Base-by-base conservation (phyloP, 2,888 invertebrate genomes). In the Aspidapion aeneum region DNA sequence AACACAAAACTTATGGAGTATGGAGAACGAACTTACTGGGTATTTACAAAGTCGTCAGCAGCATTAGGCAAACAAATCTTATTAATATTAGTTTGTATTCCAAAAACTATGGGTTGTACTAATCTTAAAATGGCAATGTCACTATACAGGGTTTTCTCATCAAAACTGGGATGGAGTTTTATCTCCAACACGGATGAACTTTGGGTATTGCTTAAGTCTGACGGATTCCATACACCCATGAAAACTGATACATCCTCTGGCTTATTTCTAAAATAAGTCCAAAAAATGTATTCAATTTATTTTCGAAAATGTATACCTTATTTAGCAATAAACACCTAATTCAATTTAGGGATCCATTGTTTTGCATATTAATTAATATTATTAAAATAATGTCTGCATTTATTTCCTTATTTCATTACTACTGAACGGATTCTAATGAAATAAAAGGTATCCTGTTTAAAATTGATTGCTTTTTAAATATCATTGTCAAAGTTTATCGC, bases 41-140 rank as follows among this genome's bases (percentile, higher is more conserved):
- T 18, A 9, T 19, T 19, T 9, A 52, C n/a, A 19, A 52, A 52
- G 5, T 9, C 52, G 17, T 82, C 55, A 77, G 66, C 71, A 0
- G 83, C 77, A n/a, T n/a, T n/a, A 16, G 87, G 86, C 59, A 89
- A 77, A 72, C 90, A 90, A 7, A 85, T 84, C 21, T 86, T 85
- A 66, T 85, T 72, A 17, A 90, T 84, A 0, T 86, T 86, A 1
- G 82, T 76, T 1, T 81, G 82, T 5, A 84, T 78, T 17, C 72
- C 69, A 0, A 85, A 83, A 0, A 84, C 83, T 18, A 89, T 85
- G 0, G 86, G 74, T 0, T 82, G 73, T 69, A 84, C 80, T n/a
- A 96, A 78, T 63, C 87, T 84, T 21, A 96, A 77, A 0, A 96
- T 83, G 1, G 94, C 94, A 48, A 96, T 84, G 76, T 95, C 93